Evolutionary conservation across 2,113 vertebrate genomes (phyloP).

Genomic region (Hippocampus abdominalis): DNA sequence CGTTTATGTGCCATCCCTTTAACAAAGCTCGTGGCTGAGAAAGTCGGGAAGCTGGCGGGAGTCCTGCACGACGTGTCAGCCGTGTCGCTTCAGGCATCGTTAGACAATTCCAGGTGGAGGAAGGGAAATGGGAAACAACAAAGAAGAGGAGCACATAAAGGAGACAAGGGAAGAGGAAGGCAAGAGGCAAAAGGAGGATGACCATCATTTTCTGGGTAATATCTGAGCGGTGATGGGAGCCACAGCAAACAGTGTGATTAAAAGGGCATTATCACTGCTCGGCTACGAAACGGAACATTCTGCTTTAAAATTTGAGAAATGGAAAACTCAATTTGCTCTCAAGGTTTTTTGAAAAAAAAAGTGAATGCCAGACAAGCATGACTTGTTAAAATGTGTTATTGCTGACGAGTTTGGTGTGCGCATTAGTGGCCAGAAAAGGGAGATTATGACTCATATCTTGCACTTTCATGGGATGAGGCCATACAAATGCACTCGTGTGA

Average conservation of each 20-base stretch:
- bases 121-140: neutral
- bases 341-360: neutral
- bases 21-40: conserved; percentile 44
- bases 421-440: conserved; percentile 16
- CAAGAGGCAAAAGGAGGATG: neutral
- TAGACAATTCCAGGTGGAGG: conserved; percentile 28
- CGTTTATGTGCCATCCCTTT: conserved; percentile 53
- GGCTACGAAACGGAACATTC: conserved; percentile 1
- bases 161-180: conserved; percentile 2
- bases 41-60: conserved; percentile 22
- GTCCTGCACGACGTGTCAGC: conserved; percentile 31
- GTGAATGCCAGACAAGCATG: neutral
- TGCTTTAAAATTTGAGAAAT: neutral
- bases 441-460: conserved; percentile 37
- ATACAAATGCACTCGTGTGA: conserved; percentile 43
- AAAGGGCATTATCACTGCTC: neutral
- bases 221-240: conserved; percentile 13
- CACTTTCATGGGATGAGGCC: conserved; percentile 20
- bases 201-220: conserved; percentile 2
- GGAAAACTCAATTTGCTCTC: neutral
- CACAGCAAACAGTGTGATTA: conserved; percentile 23
- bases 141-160: conserved; percentile 20
- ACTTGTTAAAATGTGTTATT: neutral
- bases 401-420: conserved; percentile 32
- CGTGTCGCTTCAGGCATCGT: conserved; percentile 24